Conservation (phyloP, 2,888 invertebrate species). For the Hemaris fuciformis region DNA sequence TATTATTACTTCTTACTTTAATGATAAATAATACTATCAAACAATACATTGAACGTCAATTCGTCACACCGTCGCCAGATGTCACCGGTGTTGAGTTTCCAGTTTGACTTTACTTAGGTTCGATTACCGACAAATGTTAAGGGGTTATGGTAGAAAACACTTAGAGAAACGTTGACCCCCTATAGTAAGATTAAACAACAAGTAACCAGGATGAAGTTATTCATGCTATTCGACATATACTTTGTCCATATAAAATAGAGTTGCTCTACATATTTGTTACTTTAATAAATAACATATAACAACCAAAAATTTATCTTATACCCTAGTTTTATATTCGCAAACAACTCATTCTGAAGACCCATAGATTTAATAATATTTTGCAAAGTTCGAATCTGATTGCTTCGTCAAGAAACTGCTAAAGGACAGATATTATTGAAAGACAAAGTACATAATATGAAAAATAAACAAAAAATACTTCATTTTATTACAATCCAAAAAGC, state of each 20-base stretch:
- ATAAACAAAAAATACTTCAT: not conserved
- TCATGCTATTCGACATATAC: too few relatives aligned
- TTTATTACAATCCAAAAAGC: not conserved
- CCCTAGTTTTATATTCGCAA: too few relatives aligned
- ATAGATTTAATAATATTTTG: too few relatives aligned
- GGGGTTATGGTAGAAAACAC: not conserved
- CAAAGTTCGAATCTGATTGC: too few relatives aligned
- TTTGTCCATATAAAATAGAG: too few relatives aligned
- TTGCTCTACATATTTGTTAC: too few relatives aligned
- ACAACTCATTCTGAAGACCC: too few relatives aligned
- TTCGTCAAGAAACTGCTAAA: too few relatives aligned
- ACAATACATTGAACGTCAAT: not conserved
- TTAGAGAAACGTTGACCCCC: not conserved
- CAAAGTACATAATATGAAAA: not conserved
- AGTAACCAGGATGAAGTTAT: not conserved
- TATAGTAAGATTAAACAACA: not conserved
- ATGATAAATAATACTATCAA: not conserved
- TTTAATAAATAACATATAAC: too few relatives aligned
- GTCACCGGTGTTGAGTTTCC: slow-evolving; percentile 19
- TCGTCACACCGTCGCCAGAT: not conserved
- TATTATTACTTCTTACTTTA: not conserved
- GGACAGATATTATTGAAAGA: too few relatives aligned
- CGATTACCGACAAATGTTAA: not conserved
- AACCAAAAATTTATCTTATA: too few relatives aligned
- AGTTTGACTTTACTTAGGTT: not conserved